Conservation (phyloP, 1,140 invertebrate genomes). For the Colletes latitarsis region DNA sequence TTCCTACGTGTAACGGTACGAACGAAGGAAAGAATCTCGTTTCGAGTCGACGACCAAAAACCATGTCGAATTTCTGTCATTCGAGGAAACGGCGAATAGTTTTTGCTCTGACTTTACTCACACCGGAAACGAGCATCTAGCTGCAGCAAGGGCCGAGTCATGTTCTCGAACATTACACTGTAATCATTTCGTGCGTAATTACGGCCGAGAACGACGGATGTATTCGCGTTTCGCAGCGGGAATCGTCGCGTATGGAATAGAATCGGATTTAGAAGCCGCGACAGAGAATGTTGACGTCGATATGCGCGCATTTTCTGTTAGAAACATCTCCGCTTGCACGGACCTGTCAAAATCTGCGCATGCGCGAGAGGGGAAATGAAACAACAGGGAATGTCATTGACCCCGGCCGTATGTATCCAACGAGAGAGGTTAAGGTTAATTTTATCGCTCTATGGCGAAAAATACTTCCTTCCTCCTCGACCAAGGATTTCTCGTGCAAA, state of each 20-base stretch:
- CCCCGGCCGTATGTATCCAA: slow-evolving; percentile 60
- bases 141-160: background rate
- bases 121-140: too few relatives aligned
- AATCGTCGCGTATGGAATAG: background rate
- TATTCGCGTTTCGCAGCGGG: background rate
- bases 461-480: slow-evolving; percentile 53
- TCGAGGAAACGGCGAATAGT: background rate
- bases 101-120: background rate
- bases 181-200: background rate
- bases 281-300: slow-evolving; percentile 39
- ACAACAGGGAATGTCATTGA: slow-evolving; percentile 65
- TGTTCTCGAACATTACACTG: background rate
- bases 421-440: slow-evolving; percentile 66
- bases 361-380: slow-evolving; percentile 60
- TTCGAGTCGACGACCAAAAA: background rate
- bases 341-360: slow-evolving; percentile 62
- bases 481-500: background rate
- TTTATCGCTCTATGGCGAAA: slow-evolving; percentile 59
- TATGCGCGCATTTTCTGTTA: slow-evolving; percentile 36
- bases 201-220: background rate
- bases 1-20: too few relatives aligned
- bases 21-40: too few relatives aligned
- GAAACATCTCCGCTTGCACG: slow-evolving; percentile 48
- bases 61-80: background rate
- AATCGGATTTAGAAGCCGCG: background rate